Evolutionary conservation across 2,797 vertebrate genomes (phyloP).

Genomic region (Aphelocoma californica): DNA sequence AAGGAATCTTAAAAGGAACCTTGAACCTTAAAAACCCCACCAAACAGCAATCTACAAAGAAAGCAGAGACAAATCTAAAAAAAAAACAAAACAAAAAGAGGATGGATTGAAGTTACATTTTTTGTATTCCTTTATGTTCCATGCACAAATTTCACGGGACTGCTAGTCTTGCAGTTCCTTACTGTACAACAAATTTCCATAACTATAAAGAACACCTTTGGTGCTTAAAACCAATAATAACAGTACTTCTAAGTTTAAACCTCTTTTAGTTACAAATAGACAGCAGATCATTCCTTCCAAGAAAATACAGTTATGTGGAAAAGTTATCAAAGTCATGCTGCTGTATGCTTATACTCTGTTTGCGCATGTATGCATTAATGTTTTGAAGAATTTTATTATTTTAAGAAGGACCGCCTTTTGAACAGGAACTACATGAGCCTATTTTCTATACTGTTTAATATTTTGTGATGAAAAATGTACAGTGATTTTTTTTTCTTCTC

Average conservation of each 20-base stretch:
- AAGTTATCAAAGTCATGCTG: background rate
- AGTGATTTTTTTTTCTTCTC: background rate
- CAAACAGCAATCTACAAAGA: rapidly evolving
- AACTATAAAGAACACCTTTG: background rate
- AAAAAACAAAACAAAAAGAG: background rate
- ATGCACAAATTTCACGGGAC: background rate
- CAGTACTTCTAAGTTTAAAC: background rate
- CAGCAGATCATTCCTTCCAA: background rate
- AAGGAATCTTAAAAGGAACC: background rate
- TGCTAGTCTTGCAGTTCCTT: background rate
- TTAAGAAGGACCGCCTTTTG: background rate
- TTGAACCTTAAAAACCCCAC: background rate
- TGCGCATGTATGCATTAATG: background rate
- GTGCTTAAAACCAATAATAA: background rate
- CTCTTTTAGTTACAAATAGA: background rate
- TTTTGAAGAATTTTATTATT: background rate
- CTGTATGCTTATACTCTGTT: background rate
- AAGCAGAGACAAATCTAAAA: background rate
- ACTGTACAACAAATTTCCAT: background rate
- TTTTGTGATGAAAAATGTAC: background rate
- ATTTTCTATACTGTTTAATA: background rate
- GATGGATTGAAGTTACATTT: rapidly evolving
- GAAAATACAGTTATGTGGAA: background rate
- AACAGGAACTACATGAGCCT: background rate
- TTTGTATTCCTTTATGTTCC: background rate